Conservation (phyloP, 2,888 invertebrate genomes). For the Sphaerophoria rueppellii region DNA sequence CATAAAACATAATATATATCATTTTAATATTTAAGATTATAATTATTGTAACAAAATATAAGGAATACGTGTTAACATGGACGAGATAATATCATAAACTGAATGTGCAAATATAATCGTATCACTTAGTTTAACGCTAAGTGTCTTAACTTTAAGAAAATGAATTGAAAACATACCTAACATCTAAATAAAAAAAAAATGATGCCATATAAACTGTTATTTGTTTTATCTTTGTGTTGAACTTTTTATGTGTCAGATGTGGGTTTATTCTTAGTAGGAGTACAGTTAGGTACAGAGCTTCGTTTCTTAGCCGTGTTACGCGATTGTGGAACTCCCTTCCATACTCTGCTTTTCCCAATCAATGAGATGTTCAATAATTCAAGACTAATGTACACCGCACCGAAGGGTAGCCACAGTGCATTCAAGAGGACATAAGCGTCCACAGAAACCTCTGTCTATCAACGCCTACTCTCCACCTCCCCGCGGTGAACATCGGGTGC, state of each 20-base stretch:
- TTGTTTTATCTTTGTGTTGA: background rate
- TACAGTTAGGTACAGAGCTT: too few relatives aligned
- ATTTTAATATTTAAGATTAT: background rate
- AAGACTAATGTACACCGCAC: too few relatives aligned
- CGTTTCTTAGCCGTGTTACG: too few relatives aligned
- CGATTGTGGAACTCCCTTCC: too few relatives aligned
- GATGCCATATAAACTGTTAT: conserved; percentile 6
- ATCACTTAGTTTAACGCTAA: conserved; percentile 57
- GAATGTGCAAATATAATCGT: conserved; percentile 61
- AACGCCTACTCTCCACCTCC: too few relatives aligned
- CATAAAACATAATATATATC: background rate
- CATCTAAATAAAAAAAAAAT: conserved; percentile 17
- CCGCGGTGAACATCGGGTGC: too few relatives aligned
- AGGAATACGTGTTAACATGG: conserved; percentile 31
- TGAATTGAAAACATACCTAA: conserved; percentile 45
- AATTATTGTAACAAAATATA: conserved; percentile 2
- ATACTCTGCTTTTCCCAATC: too few relatives aligned
- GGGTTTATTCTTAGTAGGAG: too few relatives aligned
- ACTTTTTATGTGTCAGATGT: background rate
- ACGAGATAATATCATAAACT: conserved; percentile 47
- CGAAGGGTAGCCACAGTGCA: too few relatives aligned
- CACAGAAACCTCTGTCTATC: too few relatives aligned
- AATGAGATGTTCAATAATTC: too few relatives aligned
- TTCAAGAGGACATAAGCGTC: too few relatives aligned
- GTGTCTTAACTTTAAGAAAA: conserved; percentile 59